Percentiles rank a stretch among this genome's conserved stretches.
Conservation (phyloP, 2,888 invertebrate species). For the Tinea trinotella region DNA sequence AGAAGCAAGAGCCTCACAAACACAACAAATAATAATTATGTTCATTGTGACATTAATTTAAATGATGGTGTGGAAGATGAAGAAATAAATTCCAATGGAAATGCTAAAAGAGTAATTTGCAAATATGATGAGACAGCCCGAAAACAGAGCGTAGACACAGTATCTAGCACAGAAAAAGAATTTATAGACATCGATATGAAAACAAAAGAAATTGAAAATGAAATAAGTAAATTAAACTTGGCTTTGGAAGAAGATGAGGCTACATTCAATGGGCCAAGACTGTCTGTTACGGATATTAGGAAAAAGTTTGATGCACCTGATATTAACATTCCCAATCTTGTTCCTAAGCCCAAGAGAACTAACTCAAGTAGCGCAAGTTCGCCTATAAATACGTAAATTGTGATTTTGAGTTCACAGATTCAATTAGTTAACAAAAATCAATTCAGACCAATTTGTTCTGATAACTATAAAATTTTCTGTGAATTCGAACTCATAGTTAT, state of each 20-base stretch:
- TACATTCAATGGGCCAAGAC: slow-evolving; percentile 36
- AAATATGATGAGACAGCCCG: slow-evolving; percentile 47
- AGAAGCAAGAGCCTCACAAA: slow-evolving; percentile 60
- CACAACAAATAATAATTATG: slow-evolving; percentile 35
- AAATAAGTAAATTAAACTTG: slow-evolving; percentile 60
- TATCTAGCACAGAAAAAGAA: slow-evolving; percentile 62
- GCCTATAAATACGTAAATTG: not conserved
- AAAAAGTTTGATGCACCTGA: slow-evolving; percentile 67
- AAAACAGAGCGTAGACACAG: slow-evolving; percentile 54
- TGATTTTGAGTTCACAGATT: no score
- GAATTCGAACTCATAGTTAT: no score
- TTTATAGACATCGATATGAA: slow-evolving; percentile 64
- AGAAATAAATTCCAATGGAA: slow-evolving; percentile 45
- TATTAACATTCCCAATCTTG: slow-evolving; percentile 63
- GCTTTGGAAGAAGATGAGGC: slow-evolving; percentile 54
- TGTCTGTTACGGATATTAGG: slow-evolving; percentile 63
- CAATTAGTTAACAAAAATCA: no score
- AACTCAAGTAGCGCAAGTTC: slow-evolving; percentile 41
- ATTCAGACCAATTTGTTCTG: no score
- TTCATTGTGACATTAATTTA: slow-evolving; percentile 55
- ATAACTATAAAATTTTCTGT: no score
- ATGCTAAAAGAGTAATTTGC: slow-evolving; percentile 56
- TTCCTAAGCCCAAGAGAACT: slow-evolving; percentile 73
- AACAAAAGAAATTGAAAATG: slow-evolving; percentile 55
- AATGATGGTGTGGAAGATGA: slow-evolving; percentile 34